A percentile compares a stretch with the other conserved stretches of the same genome.
These are phyloP conservation scores for Antechinus stuartii DNA, from an alignment of 2,113 vertebrate species.

Conservation along the genomic window DNA sequence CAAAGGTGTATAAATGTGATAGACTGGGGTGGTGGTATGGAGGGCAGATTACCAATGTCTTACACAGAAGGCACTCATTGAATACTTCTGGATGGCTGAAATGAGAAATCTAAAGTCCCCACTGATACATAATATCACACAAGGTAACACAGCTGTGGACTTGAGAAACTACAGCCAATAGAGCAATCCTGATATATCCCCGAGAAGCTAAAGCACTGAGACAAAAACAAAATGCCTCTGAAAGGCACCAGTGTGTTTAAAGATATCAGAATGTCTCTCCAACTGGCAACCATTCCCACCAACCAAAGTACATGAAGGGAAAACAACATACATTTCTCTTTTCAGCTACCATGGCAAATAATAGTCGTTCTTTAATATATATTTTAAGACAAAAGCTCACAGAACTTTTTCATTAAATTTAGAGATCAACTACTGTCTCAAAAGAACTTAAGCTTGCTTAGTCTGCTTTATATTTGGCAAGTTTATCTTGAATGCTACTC, in stretches of 20 bases:
- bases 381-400: not conserved
- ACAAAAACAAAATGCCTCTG: not conserved
- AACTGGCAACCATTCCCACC: not conserved
- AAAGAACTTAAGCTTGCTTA: slow-evolving; percentile 10
- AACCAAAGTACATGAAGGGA: not conserved
- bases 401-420: not conserved
- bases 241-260: not conserved
- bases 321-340: not conserved
- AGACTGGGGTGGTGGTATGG: not conserved
- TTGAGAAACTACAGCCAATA: not conserved
- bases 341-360: not conserved
- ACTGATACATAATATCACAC: not conserved
- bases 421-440: slow-evolving; percentile 18
- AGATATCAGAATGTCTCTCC: not conserved
- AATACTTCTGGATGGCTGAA: not conserved
- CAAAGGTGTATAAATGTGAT: not conserved
- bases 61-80: not conserved
- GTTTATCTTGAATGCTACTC: not conserved
- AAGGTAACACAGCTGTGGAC: not conserved
- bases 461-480: slow-evolving; percentile 24
- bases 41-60: not conserved
- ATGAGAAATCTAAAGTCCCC: not conserved
- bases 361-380: not conserved
- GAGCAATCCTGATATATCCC: not conserved
- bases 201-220: not conserved